phyloP scores from a whole-genome alignment of 2,797 vertebrate species.

The Tinamus major region DNA sequence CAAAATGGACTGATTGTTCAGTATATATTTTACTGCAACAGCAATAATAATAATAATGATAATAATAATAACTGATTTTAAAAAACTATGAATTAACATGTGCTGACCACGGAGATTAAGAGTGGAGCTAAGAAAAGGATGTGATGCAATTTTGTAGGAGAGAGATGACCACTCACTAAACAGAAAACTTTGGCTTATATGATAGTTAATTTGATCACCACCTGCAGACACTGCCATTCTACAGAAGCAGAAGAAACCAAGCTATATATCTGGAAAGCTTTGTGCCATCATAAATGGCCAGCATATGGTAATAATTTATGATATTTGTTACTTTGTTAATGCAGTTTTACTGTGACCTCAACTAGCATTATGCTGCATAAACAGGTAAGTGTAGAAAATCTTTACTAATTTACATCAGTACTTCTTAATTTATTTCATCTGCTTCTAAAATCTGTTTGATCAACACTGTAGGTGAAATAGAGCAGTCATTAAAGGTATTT shows the following conservation, averaged over 20 bases:
- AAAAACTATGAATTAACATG: conserved; percentile 7
- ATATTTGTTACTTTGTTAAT: neutral
- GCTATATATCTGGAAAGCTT: neutral
- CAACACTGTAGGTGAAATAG: neutral
- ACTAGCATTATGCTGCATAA: neutral
- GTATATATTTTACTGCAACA: neutral
- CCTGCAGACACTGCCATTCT: neutral
- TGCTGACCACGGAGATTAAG: neutral
- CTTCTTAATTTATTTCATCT: neutral
- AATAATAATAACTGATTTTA: neutral
- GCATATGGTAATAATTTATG: neutral
- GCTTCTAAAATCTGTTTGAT: conserved; percentile 8
- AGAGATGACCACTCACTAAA: neutral
- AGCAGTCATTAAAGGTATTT: neutral
- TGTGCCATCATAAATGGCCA: neutral
- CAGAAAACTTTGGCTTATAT: neutral
- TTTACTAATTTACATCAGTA: neutral
- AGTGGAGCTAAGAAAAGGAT: neutral
- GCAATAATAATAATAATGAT: neutral
- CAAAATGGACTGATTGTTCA: neutral
- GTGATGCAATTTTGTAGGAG: neutral
- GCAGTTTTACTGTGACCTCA: neutral
- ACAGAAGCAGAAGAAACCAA: neutral
- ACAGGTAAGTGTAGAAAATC: neutral
- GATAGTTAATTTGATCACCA: neutral